A percentile compares a stretch with the other conserved stretches of the same genome.
phyloP scores from a whole-genome alignment of 2,113 vertebrate species.

The Setophaga coronata region DNA sequence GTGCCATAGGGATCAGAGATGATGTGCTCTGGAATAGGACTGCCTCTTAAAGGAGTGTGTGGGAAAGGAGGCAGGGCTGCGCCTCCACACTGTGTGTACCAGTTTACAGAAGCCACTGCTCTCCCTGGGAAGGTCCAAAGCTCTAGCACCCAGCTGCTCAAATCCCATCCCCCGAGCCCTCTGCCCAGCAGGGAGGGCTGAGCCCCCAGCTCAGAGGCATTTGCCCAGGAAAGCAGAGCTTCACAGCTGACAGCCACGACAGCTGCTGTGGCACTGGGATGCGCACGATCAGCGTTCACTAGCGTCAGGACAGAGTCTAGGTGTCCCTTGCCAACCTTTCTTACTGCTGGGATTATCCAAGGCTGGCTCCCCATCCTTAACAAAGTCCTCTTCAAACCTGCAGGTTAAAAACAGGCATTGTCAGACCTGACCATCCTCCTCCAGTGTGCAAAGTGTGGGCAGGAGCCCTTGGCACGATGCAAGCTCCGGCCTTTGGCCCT shows the following conservation, averaged over 20 bases:
- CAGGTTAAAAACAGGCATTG: slow-evolving; percentile 64
- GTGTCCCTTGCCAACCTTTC: slow-evolving; percentile 69
- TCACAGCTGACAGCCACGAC: neutral
- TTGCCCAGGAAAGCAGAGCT: slow-evolving; percentile 13
- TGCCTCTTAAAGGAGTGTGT: slow-evolving; percentile 14
- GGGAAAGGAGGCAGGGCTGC: slow-evolving; percentile 6
- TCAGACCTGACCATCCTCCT: slow-evolving; percentile 19
- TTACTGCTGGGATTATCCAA: slow-evolving; percentile 71
- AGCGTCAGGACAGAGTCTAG: slow-evolving; percentile 42
- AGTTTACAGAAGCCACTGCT: slow-evolving; percentile 30
- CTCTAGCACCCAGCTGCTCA: slow-evolving; percentile 14
- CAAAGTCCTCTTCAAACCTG: slow-evolving; percentile 74
- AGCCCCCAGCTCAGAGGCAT: neutral
- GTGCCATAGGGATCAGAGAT: slow-evolving; percentile 27
- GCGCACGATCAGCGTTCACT: neutral
- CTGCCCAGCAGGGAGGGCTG: slow-evolving; percentile 27
- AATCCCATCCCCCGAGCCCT: slow-evolving; percentile 37
- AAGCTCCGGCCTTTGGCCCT: neutral
- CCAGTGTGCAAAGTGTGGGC: neutral
- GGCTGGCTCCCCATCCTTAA: slow-evolving; percentile 68
- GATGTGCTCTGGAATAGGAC: slow-evolving; percentile 36
- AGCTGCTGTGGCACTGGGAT: slow-evolving; percentile 32
- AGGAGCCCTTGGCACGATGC: neutral
- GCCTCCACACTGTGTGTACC: neutral
- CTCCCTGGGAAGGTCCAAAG: slow-evolving; percentile 31